phyloP scores from a whole-genome alignment of 2,113 vertebrate genomes.

The Trichomycterus rosablanca region DNA sequence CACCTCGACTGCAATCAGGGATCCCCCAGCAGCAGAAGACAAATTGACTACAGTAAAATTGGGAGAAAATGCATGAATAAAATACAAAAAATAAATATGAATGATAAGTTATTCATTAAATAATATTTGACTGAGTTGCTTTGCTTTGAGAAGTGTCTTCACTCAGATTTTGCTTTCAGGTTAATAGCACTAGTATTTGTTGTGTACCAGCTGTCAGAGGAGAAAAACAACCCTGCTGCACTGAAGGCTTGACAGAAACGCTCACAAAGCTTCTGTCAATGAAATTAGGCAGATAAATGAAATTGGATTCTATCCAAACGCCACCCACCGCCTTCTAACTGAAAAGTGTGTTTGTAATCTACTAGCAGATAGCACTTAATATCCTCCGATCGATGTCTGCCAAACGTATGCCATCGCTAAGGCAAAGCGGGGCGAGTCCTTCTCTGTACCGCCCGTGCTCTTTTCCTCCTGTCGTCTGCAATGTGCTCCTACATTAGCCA shows the following conservation, averaged over 20 bases:
- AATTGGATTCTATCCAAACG: conserved; percentile 47
- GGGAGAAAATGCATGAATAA: no score
- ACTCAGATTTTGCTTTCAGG: no score
- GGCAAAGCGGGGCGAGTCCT: conserved; percentile 15
- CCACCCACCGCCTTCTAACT: conserved; percentile 32
- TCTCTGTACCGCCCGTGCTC: no score
- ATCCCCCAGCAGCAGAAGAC: no score
- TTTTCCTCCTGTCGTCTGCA: conserved; percentile 10
- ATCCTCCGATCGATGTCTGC: conserved; percentile 47
- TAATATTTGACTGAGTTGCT: no score
- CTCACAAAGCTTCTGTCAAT: conserved; percentile 28
- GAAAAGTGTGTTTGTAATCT: conserved; percentile 38
- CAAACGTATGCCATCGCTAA: conserved; percentile 38
- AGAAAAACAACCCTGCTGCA: conserved; percentile 13
- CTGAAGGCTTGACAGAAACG: conserved; percentile 20
- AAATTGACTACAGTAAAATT: no score
- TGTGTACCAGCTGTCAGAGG: no score
- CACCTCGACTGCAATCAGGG: no score
- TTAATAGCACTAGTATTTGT: no score
- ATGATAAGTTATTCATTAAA: no score
- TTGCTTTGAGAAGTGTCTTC: no score
- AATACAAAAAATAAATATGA: no score
- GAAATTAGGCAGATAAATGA: conserved; percentile 37
- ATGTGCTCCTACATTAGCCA: neutral
- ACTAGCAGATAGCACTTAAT: conserved; percentile 43